Base-by-base conservation (phyloP, 2,888 invertebrate species). In the Oscheius onirici region DNA sequence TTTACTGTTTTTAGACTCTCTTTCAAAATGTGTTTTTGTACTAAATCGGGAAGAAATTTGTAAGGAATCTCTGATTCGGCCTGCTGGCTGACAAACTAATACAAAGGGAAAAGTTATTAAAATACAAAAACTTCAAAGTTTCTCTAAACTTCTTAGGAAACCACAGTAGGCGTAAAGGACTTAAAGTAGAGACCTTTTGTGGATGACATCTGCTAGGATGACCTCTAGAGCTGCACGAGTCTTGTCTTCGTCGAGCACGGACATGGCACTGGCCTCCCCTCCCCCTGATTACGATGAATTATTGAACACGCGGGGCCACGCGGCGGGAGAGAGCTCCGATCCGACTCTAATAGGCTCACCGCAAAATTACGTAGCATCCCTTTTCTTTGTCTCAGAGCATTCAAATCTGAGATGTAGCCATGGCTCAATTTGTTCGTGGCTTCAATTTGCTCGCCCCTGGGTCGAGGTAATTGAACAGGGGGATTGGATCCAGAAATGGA, bases 211-310 rank as follows among this genome's bases (percentile, higher is more conserved):
- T 2, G 63, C 24, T 15, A 63, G 63, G n/a, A 63, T 63, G 46
- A 46, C 63, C 46, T 63, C 63, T 8, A 63, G 40, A 34, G 63
- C 63, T n/a, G 63, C 63, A 17, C 63, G 63, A 28, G 63, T 63
- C 49, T 26, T 63, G 34, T 63, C 63, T 49, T 63, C 63, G 63
- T 63, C 63, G 49, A 63, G 63, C 24, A 63, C 49, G 40, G 63
- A 63, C 63, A 63, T 63, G 63, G 40, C 58, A 60, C 60, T 60
- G 60, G 43, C 49, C 51, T 51, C 66, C 54, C 66, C 51, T 28
- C 26, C 66, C 40, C 54, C 52, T 66, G 66, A 66, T 66, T 66
- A 54, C 66, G 54, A 66, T 66, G 66, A 66, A 66, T 66, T 52
- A 66, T 54, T 66, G 52, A 66, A 66, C 52, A 65, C 52, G 52